A percentile compares a stretch with the other conserved stretches of the same genome.
Evolutionary conservation across 2,797 vertebrate genomes (phyloP).

Genomic region (Toxotes lorentzi): DNA sequence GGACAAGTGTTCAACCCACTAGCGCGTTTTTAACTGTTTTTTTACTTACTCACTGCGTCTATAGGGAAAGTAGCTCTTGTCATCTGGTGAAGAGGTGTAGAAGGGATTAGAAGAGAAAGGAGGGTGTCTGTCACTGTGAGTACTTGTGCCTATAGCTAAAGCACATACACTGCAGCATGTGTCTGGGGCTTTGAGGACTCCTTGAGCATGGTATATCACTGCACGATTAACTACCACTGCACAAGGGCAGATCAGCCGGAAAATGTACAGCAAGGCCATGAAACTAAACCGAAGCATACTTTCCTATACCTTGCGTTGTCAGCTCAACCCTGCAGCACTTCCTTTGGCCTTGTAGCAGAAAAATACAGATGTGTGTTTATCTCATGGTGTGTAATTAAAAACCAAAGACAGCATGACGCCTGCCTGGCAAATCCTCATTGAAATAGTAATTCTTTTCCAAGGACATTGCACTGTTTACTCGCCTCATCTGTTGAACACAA

Average conservation of each 20-base stretch:
- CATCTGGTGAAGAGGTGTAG: conserved; percentile 72
- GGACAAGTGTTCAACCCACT: conserved; percentile 63
- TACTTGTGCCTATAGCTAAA: conserved; percentile 67
- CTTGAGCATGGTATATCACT: conserved; percentile 54
- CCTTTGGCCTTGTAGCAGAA: conserved; percentile 54
- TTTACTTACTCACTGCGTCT: conserved; percentile 51
- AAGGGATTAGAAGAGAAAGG: conserved; percentile 60
- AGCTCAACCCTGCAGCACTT: conserved; percentile 59
- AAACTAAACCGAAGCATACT: conserved; percentile 47
- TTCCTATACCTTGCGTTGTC: conserved; percentile 47
- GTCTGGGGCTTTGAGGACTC: conserved; percentile 53
- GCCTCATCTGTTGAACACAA: conserved; percentile 64
- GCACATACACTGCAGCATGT: conserved; percentile 55
- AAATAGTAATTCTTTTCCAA: conserved; percentile 71
- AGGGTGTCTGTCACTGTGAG: conserved; percentile 65
- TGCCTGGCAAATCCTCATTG: conserved; percentile 53
- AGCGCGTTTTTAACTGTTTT: conserved; percentile 68
- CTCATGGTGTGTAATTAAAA: conserved; percentile 73
- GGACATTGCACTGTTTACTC: conserved; percentile 63
- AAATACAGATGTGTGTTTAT: conserved; percentile 62
- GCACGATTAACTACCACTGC: conserved; percentile 57
- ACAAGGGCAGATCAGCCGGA: conserved; percentile 50
- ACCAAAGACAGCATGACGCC: conserved; percentile 57
- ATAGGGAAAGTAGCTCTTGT: conserved; percentile 69
- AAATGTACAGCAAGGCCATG: conserved; percentile 61